Evolutionary conservation across 64 coral and sea anemone species (phyloP), one percentile per base, ranked within the genome.

Genomic region (Acropora tenuis): DNA sequence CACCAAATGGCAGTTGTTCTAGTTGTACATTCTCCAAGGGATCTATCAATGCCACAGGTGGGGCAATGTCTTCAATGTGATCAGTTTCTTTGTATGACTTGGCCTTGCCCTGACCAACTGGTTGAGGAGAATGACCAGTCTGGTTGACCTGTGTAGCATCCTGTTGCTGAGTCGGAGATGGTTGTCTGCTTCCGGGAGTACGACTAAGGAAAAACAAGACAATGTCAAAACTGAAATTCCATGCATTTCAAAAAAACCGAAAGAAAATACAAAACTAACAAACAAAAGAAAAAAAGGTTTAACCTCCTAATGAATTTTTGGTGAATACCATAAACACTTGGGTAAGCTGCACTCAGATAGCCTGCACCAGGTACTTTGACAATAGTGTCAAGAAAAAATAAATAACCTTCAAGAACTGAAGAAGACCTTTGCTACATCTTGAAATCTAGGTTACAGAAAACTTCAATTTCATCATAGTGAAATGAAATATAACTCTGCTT

Each of bases 181-280:
- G 92, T 41, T 99, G 94, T 30, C 97, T 92, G 68, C 94, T 96
- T n/a, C 97, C 97, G 43, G 97, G 97, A 65, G 97, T 99, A 41
- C 97, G 97, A 57, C 97, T 99, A n/a, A 88, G 81, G 2, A 82
- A 90, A 88, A 3, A 92, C 43, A 80, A 60, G 11, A 89, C 47
- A 77, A 75, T 8, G 2, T 75, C 30, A 0, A 30, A 30, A 30
- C 30, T 30, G 30, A 30, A 30, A 30, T 73, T 73, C 4, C 69
- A 15, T 68, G 3, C 9, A 73, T 73, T 73, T 73, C n/a, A 63
- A 10, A 63, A 15, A 7, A 63, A 63, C 1, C 3, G 13, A 63
- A 13, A 7, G 0, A 5, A 55, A 55, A 55, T 55, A 10, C 52
- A 55, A 10, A 7, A 55, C 52, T 55, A 55, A 7, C 52, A 55